phyloP scores from a whole-genome alignment of 2,888 invertebrate genomes.

The Erebia aethiops region DNA sequence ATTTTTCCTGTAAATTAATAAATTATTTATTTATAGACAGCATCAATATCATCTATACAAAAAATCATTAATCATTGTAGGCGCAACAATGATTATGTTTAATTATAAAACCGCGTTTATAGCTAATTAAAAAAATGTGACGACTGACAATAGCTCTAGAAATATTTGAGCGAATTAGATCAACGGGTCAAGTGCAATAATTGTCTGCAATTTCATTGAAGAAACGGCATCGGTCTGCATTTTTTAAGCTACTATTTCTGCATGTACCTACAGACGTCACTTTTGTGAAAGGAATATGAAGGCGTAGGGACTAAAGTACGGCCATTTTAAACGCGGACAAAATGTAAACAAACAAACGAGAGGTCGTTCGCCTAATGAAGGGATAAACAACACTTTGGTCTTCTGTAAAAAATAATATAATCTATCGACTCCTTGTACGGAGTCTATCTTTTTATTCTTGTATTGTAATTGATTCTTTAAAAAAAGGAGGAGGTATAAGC shows the following conservation, averaged over 20 bases:
- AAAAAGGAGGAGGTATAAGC: no score
- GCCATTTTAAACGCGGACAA: no score
- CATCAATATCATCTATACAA: constrained; percentile 2
- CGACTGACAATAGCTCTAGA: constrained; percentile 17
- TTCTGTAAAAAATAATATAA: no score
- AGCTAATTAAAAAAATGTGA: not conserved
- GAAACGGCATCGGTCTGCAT: not conserved
- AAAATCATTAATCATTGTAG: not conserved
- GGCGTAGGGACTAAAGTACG: no score
- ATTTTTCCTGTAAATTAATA: not conserved
- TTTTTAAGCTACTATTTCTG: not conserved
- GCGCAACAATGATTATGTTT: not conserved
- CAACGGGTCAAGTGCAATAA: constrained; percentile 42
- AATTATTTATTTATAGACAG: not conserved
- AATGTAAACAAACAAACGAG: no score
- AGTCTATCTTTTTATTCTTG: no score
- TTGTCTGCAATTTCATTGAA: constrained; percentile 15
- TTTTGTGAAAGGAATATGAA: not conserved
- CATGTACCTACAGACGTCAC: not conserved
- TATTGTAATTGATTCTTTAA: no score
- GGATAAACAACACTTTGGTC: no score
- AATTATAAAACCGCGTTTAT: not conserved
- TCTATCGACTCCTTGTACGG: no score
- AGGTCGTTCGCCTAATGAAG: no score
- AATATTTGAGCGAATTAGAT: constrained; percentile 35